These are phyloP conservation scores for Acromyrmex echinatior DNA, from an alignment of 1,140 invertebrate species.

Conservation along the genomic window DNA sequence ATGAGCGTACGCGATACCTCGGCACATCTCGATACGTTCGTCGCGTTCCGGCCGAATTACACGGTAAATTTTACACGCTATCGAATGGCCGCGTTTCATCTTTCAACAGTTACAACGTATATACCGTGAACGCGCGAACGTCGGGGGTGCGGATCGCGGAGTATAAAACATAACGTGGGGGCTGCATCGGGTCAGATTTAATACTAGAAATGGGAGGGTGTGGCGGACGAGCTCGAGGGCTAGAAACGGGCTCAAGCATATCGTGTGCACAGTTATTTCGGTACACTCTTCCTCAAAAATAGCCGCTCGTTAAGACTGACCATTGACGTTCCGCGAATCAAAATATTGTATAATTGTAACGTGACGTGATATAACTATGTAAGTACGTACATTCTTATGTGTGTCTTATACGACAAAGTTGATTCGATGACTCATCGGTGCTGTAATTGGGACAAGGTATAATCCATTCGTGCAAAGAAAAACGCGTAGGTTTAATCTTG, in stretches of 20 bases:
- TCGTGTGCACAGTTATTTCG: slow-evolving; percentile 76
- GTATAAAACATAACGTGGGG: slow-evolving; percentile 76
- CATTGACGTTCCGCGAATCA: neutral
- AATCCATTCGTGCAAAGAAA: neutral
- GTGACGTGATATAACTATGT: neutral
- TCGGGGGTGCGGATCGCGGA: slow-evolving; percentile 42
- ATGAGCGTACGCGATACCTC: slow-evolving; percentile 53
- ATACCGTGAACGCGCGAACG: slow-evolving; percentile 38
- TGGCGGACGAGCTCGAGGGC: slow-evolving; percentile 73
- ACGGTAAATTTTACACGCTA: slow-evolving; percentile 77
- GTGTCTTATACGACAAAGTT: neutral
- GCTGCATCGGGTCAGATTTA: slow-evolving; percentile 82
- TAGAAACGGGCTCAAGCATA: slow-evolving; percentile 70
- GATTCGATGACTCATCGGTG: neutral
- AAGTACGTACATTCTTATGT: neutral
- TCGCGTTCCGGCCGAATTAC: slow-evolving; percentile 73
- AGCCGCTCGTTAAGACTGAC: neutral
- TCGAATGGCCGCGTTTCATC: slow-evolving; percentile 75
- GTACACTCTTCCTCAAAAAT: slow-evolving; percentile 73
- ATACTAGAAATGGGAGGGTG: slow-evolving; percentile 83
- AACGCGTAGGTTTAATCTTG: neutral
- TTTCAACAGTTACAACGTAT: slow-evolving; percentile 56
- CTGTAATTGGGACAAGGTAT: neutral
- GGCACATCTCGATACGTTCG: slow-evolving; percentile 40
- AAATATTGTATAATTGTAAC: neutral